Percentiles rank a stretch among this genome's conserved stretches.
Evolutionary conservation across 2,797 vertebrate genomes (phyloP).

Genomic region (Halcyon chelicuti): DNA sequence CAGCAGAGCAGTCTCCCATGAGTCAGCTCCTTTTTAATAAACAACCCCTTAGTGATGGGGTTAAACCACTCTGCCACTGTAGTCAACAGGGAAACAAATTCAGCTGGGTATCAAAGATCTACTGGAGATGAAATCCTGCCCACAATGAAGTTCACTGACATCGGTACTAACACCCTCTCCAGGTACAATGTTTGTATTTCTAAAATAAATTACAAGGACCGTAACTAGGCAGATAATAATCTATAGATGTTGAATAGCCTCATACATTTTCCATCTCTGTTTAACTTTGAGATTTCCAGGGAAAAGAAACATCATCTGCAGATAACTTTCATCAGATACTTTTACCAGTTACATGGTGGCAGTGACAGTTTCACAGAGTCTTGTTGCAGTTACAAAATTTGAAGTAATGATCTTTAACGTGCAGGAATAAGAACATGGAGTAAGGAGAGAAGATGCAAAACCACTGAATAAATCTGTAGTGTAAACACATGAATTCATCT

Average conservation of each 20-base stretch:
- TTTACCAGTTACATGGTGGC: not conserved
- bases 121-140: not conserved
- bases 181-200: not conserved
- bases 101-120: not conserved
- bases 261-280: not conserved
- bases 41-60: slow-evolving; percentile 12
- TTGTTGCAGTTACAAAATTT: not conserved
- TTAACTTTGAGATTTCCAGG: not conserved
- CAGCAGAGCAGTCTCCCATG: slow-evolving; percentile 58
- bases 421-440: not conserved
- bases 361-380: not conserved
- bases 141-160: not conserved
- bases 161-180: not conserved
- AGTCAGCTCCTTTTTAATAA: slow-evolving; percentile 59
- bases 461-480: not conserved
- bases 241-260: not conserved
- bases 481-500: not conserved
- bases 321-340: not conserved
- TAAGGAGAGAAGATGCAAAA: not conserved
- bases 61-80: not conserved
- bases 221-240: not conserved
- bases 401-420: not conserved
- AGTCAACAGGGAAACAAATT: slow-evolving; percentile 2
- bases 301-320: not conserved
- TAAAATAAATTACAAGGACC: not conserved